Evolutionary conservation across 2,797 vertebrate genomes (phyloP).

Genomic region (Ptychadena robeensis): DNA sequence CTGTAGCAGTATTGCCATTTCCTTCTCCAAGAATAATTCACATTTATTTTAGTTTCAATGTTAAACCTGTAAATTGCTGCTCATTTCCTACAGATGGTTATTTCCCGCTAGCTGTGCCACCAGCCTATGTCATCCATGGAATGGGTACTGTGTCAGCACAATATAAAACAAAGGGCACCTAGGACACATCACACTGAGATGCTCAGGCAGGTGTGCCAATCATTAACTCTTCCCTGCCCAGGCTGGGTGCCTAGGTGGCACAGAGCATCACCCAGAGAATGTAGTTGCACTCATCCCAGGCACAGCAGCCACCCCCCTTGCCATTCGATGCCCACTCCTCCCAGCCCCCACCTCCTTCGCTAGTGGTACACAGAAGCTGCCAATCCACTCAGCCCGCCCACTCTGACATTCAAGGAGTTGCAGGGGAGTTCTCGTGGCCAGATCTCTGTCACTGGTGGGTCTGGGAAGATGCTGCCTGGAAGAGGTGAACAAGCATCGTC

Average conservation of each 20-base stretch:
- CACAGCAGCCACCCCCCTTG: background rate
- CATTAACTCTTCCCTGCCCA: background rate
- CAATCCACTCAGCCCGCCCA: slow-evolving; percentile 34
- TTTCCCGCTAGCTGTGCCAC: too few relatives aligned
- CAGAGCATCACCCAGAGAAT: background rate
- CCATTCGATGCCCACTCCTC: slow-evolving; percentile 9
- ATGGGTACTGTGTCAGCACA: background rate
- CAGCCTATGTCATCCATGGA: background rate
- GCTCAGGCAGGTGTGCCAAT: background rate
- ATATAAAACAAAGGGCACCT: background rate
- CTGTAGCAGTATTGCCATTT: background rate
- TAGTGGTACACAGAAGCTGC: slow-evolving; percentile 41
- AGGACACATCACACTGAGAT: background rate
- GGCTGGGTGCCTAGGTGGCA: background rate
- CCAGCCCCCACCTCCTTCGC: slow-evolving; percentile 15
- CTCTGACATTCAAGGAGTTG: slow-evolving; percentile 47
- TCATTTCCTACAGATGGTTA: background rate
- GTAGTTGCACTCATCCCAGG: background rate
- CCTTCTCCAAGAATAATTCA: background rate
- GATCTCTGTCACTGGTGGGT: slow-evolving; percentile 39
- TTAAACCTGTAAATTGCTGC: background rate
- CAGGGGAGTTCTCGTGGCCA: slow-evolving; percentile 47
- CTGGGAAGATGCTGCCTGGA: slow-evolving; percentile 47
- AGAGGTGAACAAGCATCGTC: slow-evolving; percentile 33
- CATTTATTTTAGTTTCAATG: background rate